These are phyloP conservation scores for Pseudochirops corinnae DNA, from an alignment of 2,797 vertebrate species.

Conservation along the genomic window DNA sequence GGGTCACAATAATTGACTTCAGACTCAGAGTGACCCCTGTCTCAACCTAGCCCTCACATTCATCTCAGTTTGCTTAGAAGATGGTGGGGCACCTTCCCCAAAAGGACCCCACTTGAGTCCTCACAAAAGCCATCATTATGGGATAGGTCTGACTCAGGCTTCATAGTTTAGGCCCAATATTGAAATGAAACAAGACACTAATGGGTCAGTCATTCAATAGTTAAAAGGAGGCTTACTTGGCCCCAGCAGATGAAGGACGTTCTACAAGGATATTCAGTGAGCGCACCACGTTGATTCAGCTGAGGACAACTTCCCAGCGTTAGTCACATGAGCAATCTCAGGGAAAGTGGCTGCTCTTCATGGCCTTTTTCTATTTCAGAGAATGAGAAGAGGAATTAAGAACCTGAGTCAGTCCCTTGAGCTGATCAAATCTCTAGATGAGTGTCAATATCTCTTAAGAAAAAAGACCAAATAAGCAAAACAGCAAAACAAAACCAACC, in stretches of 20 bases:
- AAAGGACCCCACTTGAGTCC: background rate
- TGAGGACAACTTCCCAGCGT: background rate
- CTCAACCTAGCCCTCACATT: background rate
- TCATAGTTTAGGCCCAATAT: background rate
- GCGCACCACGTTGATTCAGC: background rate
- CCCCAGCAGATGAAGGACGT: background rate
- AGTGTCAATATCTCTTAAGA: background rate
- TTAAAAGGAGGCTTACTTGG: background rate
- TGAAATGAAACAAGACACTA: background rate
- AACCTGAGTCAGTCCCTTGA: background rate
- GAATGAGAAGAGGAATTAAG: background rate
- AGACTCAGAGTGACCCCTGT: background rate
- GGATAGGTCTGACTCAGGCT: background rate
- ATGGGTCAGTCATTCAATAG: background rate
- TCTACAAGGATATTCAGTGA: background rate
- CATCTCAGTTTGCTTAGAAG: background rate
- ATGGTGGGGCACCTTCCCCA: background rate
- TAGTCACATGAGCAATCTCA: background rate
- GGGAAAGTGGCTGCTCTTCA: background rate
- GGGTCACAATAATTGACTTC: background rate
- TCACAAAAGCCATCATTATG: background rate
- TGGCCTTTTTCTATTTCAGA: background rate
- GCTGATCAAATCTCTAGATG: background rate
- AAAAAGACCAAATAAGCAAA: background rate
- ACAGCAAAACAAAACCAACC: too few relatives aligned